Percentiles rank a stretch among this genome's conserved stretches.
phyloP scores from a whole-genome alignment of 2,888 invertebrate genomes.

The Orthosia cruda region DNA sequence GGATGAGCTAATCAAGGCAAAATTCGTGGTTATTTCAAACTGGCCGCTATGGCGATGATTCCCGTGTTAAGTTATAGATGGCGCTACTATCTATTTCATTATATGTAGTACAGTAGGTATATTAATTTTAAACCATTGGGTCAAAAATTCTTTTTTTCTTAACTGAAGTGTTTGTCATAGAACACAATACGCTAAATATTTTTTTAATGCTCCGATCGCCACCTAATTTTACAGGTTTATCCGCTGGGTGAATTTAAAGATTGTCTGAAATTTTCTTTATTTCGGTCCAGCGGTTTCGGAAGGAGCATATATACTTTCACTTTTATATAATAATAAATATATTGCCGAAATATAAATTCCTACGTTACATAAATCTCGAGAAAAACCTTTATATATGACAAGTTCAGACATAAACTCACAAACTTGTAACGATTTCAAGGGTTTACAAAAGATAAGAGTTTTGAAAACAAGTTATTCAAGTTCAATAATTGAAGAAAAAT shows the following conservation, averaged over 20 bases:
- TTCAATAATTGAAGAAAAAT: neutral
- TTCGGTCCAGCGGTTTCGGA: too few relatives aligned
- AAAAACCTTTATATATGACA: neutral
- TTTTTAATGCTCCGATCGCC: too few relatives aligned
- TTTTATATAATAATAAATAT: too few relatives aligned
- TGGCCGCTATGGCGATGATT: neutral
- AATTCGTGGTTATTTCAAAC: slow-evolving; percentile 15
- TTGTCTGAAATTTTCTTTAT: too few relatives aligned
- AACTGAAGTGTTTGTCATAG: too few relatives aligned
- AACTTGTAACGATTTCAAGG: neutral
- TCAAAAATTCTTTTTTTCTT: too few relatives aligned
- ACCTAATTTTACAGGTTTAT: too few relatives aligned
- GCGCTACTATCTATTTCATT: slow-evolving; percentile 30
- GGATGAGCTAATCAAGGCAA: slow-evolving; percentile 21
- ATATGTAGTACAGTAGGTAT: neutral
- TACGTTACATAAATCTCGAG: neutral
- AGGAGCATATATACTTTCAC: too few relatives aligned
- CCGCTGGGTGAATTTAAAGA: too few relatives aligned
- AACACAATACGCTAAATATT: too few relatives aligned
- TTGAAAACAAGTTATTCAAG: neutral
- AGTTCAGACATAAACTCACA: neutral
- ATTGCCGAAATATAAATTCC: neutral
- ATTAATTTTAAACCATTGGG: too few relatives aligned
- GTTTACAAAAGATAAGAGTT: neutral
- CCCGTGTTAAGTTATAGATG: slow-evolving; percentile 28